These are phyloP conservation scores for Smittia sp. DNA, from an alignment of 2,888 invertebrate species.

Conservation along the genomic window DNA sequence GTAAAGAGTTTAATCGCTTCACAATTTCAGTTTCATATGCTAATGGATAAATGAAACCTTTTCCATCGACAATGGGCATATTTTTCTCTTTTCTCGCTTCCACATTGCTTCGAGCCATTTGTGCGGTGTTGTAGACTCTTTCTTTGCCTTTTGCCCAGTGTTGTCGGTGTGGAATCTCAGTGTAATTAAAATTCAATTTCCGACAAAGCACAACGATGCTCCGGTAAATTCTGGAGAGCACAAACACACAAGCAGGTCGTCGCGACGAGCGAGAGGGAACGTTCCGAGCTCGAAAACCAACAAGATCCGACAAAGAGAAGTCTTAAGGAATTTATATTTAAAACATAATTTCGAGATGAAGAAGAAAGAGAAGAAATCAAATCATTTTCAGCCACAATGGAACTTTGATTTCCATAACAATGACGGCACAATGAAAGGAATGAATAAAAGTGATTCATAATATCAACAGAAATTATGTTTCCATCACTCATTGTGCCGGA, in stretches of 20 bases:
- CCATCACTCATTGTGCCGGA: not conserved
- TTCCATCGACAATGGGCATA: conserved; percentile 1
- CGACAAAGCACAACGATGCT: not conserved
- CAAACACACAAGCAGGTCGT: not conserved
- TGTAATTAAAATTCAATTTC: conserved; percentile 41
- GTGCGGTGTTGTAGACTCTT: not conserved
- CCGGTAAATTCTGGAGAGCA: not conserved
- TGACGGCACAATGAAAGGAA: conserved; percentile 31
- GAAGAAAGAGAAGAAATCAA: conserved; percentile 30
- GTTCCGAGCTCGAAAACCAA: not conserved
- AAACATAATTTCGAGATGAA: conserved; percentile 8
- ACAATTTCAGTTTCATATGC: conserved; percentile 38
- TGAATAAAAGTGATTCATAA: conserved; percentile 38
- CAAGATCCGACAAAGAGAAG: conserved; percentile 38
- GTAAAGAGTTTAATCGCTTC: conserved; percentile 37
- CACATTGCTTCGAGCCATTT: not conserved
- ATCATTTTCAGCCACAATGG: conserved; percentile 27
- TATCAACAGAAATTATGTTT: conserved; percentile 36
- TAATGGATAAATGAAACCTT: conserved; percentile 41
- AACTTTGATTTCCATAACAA: conserved; percentile 38
- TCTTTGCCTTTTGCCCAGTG: not conserved
- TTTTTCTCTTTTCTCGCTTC: not conserved
- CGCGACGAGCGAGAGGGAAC: not conserved
- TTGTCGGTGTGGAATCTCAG: conserved; percentile 2
- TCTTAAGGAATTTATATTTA: conserved; percentile 30